Evolutionary conservation across 2,797 vertebrate species (phyloP).

Genomic region (Iguana delicatissima): DNA sequence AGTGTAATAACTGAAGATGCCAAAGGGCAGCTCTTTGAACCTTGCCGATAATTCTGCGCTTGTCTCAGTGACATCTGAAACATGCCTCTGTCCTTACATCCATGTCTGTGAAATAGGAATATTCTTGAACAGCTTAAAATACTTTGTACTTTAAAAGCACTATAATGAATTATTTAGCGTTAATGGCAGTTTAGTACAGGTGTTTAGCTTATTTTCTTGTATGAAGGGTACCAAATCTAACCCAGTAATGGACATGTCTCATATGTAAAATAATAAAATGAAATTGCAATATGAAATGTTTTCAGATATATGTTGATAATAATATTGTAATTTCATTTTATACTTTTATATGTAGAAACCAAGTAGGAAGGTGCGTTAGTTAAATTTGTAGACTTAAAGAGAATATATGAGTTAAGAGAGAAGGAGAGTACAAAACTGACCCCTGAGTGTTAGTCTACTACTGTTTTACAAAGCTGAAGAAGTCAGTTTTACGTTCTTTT

Average conservation of each 20-base stretch:
- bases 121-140: neutral
- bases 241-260: neutral
- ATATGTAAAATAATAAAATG: neutral
- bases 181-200: neutral
- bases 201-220: constrained; percentile 8
- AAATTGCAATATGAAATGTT: neutral
- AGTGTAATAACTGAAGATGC: neutral
- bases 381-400: no score
- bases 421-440: no score
- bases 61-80: neutral
- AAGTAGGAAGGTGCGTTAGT: no score
- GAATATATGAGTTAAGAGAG: no score
- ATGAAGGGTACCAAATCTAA: neutral
- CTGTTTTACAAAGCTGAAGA: neutral
- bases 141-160: neutral
- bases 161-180: neutral
- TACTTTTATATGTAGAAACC: no score
- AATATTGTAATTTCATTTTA: neutral
- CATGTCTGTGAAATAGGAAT: neutral
- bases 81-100: neutral
- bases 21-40: neutral
- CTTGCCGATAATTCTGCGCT: neutral
- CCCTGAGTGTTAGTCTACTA: no score
- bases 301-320: neutral
- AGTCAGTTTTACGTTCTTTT: neutral